These are phyloP conservation scores for Rhadina sibilatrix DNA, from an alignment of 2,113 vertebrate species.

Conservation along the genomic window DNA sequence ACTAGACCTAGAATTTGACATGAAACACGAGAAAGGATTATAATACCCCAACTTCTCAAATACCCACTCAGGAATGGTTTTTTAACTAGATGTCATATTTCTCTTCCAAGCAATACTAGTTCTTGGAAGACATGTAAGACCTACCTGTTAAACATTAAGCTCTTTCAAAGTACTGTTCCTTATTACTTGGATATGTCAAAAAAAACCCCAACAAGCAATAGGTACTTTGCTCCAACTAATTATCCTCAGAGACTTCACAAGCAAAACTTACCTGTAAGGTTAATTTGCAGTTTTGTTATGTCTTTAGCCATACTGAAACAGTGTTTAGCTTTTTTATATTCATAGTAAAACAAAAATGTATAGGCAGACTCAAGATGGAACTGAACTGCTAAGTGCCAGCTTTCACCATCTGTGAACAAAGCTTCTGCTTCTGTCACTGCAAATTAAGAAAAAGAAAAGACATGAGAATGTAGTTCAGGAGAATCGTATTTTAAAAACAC, in stretches of 20 bases:
- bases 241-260: not conserved
- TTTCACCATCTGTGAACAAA: constrained; percentile 67
- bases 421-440: constrained; percentile 78
- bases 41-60: not conserved
- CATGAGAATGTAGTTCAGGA: not conserved
- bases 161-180: not conserved
- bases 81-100: not conserved
- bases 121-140: not conserved
- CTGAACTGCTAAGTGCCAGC: constrained; percentile 80
- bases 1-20: not conserved
- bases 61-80: not conserved
- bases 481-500: not conserved
- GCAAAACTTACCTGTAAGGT: constrained; percentile 81
- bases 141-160: not conserved
- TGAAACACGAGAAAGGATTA: not conserved
- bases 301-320: constrained; percentile 81
- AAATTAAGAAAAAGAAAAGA: constrained; percentile 52
- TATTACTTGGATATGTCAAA: not conserved
- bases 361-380: constrained; percentile 93
- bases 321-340: constrained; percentile 88
- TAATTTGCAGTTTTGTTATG: constrained; percentile 80
- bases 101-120: not conserved
- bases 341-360: constrained; percentile 85
- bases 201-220: rapidly evolving
- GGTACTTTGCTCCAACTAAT: not conserved